Percentiles rank a stretch among this genome's conserved stretches.
These are phyloP conservation scores for Melinaea menophilus DNA, from an alignment of 2,888 invertebrate genomes.

Conservation along the genomic window DNA sequence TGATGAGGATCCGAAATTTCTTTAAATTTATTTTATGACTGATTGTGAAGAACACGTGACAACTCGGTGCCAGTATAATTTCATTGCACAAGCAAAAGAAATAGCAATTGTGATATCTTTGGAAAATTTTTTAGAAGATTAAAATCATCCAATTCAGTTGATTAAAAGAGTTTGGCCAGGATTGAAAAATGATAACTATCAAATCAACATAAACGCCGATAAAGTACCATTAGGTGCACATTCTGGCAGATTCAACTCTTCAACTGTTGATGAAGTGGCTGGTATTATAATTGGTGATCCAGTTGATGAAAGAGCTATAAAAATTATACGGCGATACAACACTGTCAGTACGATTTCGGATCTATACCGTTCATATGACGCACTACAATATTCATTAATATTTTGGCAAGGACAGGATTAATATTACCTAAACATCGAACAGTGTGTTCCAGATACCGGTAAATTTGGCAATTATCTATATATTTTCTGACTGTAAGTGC, in stretches of 20 bases:
- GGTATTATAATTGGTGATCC: slow-evolving; percentile 39
- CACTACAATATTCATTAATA: slow-evolving; percentile 20
- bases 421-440: slow-evolving; percentile 33
- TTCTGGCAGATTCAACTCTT: slow-evolving; percentile 36
- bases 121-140: slow-evolving; percentile 24
- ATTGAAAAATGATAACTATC: slow-evolving; percentile 24
- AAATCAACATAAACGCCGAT: slow-evolving; percentile 29
- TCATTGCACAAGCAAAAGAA: slow-evolving; percentile 26
- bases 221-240: slow-evolving; percentile 31
- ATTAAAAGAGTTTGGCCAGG: slow-evolving; percentile 20
- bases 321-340: slow-evolving; percentile 22
- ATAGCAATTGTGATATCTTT: slow-evolving; percentile 13
- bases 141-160: slow-evolving; percentile 21
- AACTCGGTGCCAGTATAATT: slow-evolving; percentile 30
- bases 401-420: slow-evolving; percentile 20
- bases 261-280: slow-evolving; percentile 38
- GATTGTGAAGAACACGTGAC: slow-evolving; percentile 22
- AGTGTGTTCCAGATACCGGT: slow-evolving; percentile 31
- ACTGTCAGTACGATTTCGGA: slow-evolving; percentile 16
- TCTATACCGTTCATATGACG: slow-evolving; percentile 6
- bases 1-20: slow-evolving; percentile 38
- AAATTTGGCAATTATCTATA: slow-evolving; percentile 33
- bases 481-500: slow-evolving; percentile 26
- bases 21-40: slow-evolving; percentile 43
- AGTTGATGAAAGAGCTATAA: slow-evolving; percentile 34